phyloP scores from a whole-genome alignment of 1,140 invertebrate species.

The Megalopta genalis region DNA sequence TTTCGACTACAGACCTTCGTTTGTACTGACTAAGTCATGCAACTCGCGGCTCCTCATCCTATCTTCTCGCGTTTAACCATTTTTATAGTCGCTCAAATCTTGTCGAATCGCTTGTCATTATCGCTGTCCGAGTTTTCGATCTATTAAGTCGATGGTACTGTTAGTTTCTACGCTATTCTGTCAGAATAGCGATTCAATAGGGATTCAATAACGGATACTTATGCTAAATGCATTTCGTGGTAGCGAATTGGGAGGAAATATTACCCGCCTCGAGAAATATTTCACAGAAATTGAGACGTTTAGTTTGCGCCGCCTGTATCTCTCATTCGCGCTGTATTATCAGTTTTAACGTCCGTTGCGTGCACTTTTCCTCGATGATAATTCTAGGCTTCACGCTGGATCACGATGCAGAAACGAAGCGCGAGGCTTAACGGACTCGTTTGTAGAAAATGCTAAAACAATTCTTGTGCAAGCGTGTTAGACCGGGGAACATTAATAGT shows the following conservation, averaged over 20 bases:
- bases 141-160: neutral
- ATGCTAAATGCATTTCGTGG: conserved; percentile 25
- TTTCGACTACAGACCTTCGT: neutral
- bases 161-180: neutral
- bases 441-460: neutral
- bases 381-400: neutral
- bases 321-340: conserved; percentile 7
- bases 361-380: neutral
- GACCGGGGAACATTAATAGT: no score
- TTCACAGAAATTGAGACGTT: conserved; percentile 43
- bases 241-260: conserved; percentile 2
- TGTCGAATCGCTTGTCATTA: neutral
- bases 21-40: neutral
- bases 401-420: neutral
- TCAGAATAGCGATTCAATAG: neutral
- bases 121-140: neutral
- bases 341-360: conserved; percentile 23
- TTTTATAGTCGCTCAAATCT: no score
- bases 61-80: neutral
- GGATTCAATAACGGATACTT: conserved; percentile 25
- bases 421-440: neutral
- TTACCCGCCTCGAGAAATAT: conserved; percentile 10
- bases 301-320: conserved; percentile 13
- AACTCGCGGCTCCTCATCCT: neutral
- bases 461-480: neutral